These are phyloP conservation scores for Dendrocincla tyrannina DNA, from an alignment of 2,797 vertebrate species.

Conservation along the genomic window DNA sequence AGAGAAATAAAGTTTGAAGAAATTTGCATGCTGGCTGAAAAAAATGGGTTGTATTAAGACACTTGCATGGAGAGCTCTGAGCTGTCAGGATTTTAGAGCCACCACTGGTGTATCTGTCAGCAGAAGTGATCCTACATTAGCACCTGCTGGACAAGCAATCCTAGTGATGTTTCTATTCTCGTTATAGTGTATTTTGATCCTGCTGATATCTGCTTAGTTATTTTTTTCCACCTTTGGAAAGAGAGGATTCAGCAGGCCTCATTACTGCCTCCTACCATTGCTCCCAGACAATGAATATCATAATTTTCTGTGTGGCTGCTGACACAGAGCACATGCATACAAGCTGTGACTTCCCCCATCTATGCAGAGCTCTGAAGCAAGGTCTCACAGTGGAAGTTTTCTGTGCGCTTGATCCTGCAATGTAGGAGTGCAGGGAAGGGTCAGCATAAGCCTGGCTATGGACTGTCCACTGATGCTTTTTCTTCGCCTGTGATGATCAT, in stretches of 20 bases:
- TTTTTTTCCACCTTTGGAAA: neutral
- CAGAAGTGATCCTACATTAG: neutral
- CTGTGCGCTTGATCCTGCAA: neutral
- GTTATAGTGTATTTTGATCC: neutral
- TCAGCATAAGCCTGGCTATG: neutral
- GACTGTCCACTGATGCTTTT: neutral
- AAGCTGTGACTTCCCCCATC: rapidly evolving
- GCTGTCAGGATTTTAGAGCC: neutral
- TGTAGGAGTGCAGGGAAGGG: neutral
- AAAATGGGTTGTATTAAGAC: neutral
- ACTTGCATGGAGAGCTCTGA: neutral
- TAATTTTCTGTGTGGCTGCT: neutral
- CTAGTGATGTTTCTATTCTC: neutral
- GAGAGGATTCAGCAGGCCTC: neutral
- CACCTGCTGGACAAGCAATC: neutral
- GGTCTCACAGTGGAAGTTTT: rapidly evolving
- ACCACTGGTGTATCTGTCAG: neutral
- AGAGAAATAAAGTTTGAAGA: neutral
- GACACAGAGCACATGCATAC: neutral
- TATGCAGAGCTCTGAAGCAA: neutral
- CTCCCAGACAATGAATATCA: neutral
- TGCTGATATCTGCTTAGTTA: neutral
- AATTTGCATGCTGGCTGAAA: neutral
- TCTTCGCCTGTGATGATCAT: neutral
- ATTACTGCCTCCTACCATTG: neutral